These are phyloP conservation scores for Pempheris klunzingeri DNA, from an alignment of 2,797 vertebrate species.

Conservation along the genomic window DNA sequence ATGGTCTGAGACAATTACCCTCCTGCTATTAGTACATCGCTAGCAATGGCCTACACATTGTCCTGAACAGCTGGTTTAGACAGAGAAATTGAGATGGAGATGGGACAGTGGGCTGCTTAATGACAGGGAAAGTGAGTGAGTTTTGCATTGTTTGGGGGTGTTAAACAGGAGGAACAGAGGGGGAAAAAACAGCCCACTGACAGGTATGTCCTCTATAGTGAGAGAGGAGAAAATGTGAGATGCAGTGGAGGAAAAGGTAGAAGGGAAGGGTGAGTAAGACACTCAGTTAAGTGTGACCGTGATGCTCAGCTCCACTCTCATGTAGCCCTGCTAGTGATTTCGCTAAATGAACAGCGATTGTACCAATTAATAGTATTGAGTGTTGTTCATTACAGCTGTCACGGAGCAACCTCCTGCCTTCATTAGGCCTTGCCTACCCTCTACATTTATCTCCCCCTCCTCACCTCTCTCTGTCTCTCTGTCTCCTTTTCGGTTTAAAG, in stretches of 20 bases:
- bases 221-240: slow-evolving; percentile 16
- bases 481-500: background rate
- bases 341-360: slow-evolving; percentile 93
- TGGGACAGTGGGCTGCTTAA: slow-evolving; percentile 65
- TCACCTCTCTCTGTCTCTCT: background rate
- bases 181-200: slow-evolving; percentile 11
- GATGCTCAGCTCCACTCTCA: slow-evolving; percentile 87
- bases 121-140: slow-evolving; percentile 65
- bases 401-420: slow-evolving; percentile 73
- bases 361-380: slow-evolving; percentile 94
- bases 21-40: slow-evolving; percentile 70
- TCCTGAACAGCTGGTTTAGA: slow-evolving; percentile 74
- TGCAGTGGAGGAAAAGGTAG: background rate
- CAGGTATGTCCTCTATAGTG: slow-evolving; percentile 18
- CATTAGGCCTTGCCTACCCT: slow-evolving; percentile 55
- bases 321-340: slow-evolving; percentile 90
- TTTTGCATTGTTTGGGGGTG: slow-evolving; percentile 33
- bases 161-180: slow-evolving; percentile 11
- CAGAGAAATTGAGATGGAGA: slow-evolving; percentile 58
- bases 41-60: slow-evolving; percentile 61
- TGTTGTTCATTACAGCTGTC: slow-evolving; percentile 93
- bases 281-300: slow-evolving; percentile 42
- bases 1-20: slow-evolving; percentile 75
- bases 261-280: background rate
- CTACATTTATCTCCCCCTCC: slow-evolving; percentile 31